Base-by-base conservation (phyloP, 1,140 invertebrate species). In the Papilio xuthus region DNA sequence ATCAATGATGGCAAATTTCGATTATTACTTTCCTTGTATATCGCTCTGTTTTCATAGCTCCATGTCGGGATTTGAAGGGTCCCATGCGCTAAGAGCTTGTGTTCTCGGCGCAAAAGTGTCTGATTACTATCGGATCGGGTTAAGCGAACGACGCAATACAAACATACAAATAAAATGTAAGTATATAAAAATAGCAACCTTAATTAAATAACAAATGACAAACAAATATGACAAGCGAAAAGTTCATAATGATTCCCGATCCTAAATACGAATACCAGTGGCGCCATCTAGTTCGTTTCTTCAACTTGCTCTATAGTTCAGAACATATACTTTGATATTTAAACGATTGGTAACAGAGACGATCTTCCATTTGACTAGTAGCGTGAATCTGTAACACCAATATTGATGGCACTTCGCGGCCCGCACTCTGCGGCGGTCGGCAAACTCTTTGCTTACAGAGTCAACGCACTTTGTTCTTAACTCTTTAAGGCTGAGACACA, bases 401-500 rank as follows among this genome's bases (percentile, higher is more conserved):
- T 70, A 37, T 70, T 70, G 69, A 70, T 32, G 3, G 32, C 18
- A 37, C 26, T 41, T 28, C 20, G 63, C 23, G 26, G 26, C 20
- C 32, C 32, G 32, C 32, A 37, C 32, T 37, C 0, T 37, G 32
- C 42, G 69, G 69, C 69, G 69, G 37, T 70, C 69, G 28, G 63
- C 63, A 70, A 70, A 70, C 32, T 70, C 26, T 70, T 28, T 70
- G 69, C 69, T 32, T 7, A 70, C 69, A 32, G 37, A 42, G 69
- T 70, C 69, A 70, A 70, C 69, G 69, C 32, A 70, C 69, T 70
- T 70, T 69, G 6, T n/a, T 41, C 26, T 41, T 42, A 32, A 70
- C 12, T 26, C 69, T 26, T 53, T 53, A n/a, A 53, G 18, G 50
- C 18, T 53, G 50, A 53, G 18, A 53, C 18, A 53, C 50, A 53